A percentile compares a stretch with the other conserved stretches of the same genome.
Conservation (phyloP, 2,888 invertebrate species). For the Odontocerum albicorne region DNA sequence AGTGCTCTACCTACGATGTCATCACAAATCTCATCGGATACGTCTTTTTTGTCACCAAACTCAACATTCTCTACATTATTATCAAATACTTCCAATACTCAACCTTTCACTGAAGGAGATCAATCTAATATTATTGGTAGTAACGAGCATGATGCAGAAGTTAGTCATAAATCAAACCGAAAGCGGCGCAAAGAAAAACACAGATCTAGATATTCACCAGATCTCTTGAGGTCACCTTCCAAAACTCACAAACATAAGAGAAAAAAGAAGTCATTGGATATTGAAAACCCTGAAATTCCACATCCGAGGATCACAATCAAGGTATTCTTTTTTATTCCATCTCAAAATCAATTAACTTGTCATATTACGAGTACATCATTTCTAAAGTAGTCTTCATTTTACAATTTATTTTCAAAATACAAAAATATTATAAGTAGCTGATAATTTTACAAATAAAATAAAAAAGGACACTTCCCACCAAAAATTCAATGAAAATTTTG, state of each 20-base stretch:
- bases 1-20: constrained; percentile 39
- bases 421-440: too few species aligned
- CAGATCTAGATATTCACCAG: constrained; percentile 71
- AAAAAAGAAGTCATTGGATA: constrained; percentile 76
- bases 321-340: too few species aligned
- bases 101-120: constrained; percentile 14
- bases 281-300: constrained; percentile 57
- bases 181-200: constrained; percentile 77
- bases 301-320: constrained; percentile 82
- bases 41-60: constrained; percentile 46
- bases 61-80: constrained; percentile 56
- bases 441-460: too few species aligned
- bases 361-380: too few species aligned
- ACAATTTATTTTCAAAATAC: too few species aligned
- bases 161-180: constrained; percentile 61
- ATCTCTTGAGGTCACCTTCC: constrained; percentile 63
- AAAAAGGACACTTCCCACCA: too few species aligned
- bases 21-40: constrained; percentile 34
- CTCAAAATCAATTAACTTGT: too few species aligned
- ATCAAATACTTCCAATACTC: constrained; percentile 37
- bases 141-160: constrained; percentile 21
- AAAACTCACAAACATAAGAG: constrained; percentile 80
- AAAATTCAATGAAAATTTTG: too few species aligned
- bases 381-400: too few species aligned
- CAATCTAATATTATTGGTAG: background rate